phyloP scores from a whole-genome alignment of 2,797 vertebrate genomes.

The Melanotaenia maccullochi region DNA sequence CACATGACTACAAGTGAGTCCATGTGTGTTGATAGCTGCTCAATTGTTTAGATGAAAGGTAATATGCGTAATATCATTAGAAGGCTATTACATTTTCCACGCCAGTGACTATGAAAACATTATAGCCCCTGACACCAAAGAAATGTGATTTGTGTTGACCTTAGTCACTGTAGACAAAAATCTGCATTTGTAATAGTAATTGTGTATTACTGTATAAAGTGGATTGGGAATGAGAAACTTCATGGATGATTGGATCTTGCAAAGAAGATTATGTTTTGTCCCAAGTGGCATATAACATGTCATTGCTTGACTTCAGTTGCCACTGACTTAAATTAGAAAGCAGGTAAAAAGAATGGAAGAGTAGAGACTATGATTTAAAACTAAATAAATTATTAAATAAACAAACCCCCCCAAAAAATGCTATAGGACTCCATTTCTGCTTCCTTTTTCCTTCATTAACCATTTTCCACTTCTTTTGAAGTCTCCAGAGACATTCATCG shows the following conservation, averaged over 20 bases:
- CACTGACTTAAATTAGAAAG: slow-evolving; percentile 8
- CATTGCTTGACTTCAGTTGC: slow-evolving; percentile 5
- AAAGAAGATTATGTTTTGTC: slow-evolving; percentile 48
- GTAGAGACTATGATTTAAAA: too few species aligned
- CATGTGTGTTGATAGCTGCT: not conserved
- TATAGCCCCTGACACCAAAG: not conserved
- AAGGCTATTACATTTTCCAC: not conserved
- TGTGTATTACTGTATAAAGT: slow-evolving; percentile 39
- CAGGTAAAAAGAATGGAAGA: not conserved
- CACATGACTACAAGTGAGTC: slow-evolving; percentile 4
- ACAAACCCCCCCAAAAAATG: too few species aligned
- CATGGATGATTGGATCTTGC: slow-evolving; percentile 50
- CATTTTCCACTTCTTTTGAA: too few species aligned
- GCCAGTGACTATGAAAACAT: slow-evolving; percentile 10
- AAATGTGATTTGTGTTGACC: slow-evolving; percentile 7
- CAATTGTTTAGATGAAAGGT: slow-evolving; percentile 1
- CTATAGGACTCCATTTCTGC: too few species aligned
- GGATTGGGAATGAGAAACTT: slow-evolving; percentile 47
- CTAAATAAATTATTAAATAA: too few species aligned
- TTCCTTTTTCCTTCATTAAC: too few species aligned
- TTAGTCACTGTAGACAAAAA: slow-evolving; percentile 21
- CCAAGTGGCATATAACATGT: slow-evolving; percentile 39
- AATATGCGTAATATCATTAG: not conserved
- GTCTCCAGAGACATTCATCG: too few species aligned
- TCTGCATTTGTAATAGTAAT: slow-evolving; percentile 45